Evolutionary conservation across 2,888 invertebrate genomes (phyloP), one percentile per base, ranked within the genome.

Genomic region (Seira sanloemensis): DNA sequence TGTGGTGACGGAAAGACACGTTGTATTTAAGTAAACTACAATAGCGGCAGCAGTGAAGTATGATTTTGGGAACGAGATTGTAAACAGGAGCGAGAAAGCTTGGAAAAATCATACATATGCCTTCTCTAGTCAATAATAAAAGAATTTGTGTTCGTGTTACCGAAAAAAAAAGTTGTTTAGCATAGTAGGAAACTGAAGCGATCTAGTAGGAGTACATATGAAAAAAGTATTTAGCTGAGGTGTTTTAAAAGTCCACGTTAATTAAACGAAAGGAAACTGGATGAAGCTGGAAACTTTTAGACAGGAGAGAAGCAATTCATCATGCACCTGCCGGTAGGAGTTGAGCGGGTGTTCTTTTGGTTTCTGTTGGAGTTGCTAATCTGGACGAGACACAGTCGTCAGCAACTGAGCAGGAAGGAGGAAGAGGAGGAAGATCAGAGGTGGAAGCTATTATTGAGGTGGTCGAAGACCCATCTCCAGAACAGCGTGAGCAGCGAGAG

Each of bases 401-500:
- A n/a, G n/a, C 75, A 77, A 68, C 82, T 73, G 67, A 77, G 77
- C 77, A 66, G 82, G 82, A 83, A 77, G 82, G 82, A 73, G 77
- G 77, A 81, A 69, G 74, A 80, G 26, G 81, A 83, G 67, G 74
- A 78, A 65, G 78, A 78, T 69, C 83, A 78, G 83, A 84, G 83
- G 83, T 84, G 83, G 83, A 84, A 84, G 74, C 83, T 74, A 84
- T 84, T 78, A 84, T 84, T 78, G 83, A 84, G 78, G 83, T 84
- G 68, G 62, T 73, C 27, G 83, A 78, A 23, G 46, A 71, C 7
- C 62, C 62, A 26, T 69, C 58, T 37, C 27, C 76, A 76, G 23
- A 62, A 62, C 62, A 62, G 66, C 50, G 18, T 27, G 1, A 50
- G 50, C 37, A 50, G 50, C 24, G 27, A 72, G 65, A 24, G 25